Conservation (phyloP, 1,140 invertebrate species). For the Hypothenemus hampei region DNA sequence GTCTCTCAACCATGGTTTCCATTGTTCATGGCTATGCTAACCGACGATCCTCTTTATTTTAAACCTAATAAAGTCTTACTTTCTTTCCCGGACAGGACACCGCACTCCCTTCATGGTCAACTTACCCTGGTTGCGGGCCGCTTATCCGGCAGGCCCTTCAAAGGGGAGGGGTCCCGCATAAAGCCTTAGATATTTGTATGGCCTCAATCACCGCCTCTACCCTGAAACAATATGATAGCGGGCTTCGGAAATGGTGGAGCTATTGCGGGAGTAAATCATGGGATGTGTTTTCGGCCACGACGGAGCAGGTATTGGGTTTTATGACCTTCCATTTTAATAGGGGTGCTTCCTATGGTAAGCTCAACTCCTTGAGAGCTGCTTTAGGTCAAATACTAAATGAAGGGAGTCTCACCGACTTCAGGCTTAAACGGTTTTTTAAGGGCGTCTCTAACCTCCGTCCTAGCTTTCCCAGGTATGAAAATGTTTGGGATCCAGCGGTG, state of each 20-base stretch:
- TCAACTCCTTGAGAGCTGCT: conserved; percentile 8
- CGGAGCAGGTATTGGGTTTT: background rate
- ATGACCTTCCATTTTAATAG: conserved; percentile 8
- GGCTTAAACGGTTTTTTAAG: conserved; percentile 16
- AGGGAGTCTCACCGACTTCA: background rate
- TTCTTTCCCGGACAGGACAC: background rate
- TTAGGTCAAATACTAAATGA: conserved; percentile 1
- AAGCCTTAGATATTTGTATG: conserved; percentile 10
- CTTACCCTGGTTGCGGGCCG: conserved; percentile 30
- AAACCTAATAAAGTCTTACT: conserved; percentile 4
- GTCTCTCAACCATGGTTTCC: conserved; percentile 6
- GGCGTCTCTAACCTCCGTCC: conserved; percentile 6
- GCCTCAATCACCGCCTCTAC: background rate
- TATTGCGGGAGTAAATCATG: conserved; percentile 1
- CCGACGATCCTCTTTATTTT: conserved; percentile 1
- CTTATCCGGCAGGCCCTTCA: conserved; percentile 31
- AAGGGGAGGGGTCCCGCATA: background rate
- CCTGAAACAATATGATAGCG: conserved; percentile 3
- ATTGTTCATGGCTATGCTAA: background rate
- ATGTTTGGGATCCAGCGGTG: conserved; percentile 7
- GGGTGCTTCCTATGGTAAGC: conserved; percentile 7
- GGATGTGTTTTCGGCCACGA: conserved; percentile 1
- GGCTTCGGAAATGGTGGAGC: conserved; percentile 7
- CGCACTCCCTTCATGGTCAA: background rate
- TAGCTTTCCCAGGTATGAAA: conserved; percentile 5